These are phyloP conservation scores for Mastomys coucha DNA, from an alignment of 2,113 vertebrate species.

Conservation along the genomic window DNA sequence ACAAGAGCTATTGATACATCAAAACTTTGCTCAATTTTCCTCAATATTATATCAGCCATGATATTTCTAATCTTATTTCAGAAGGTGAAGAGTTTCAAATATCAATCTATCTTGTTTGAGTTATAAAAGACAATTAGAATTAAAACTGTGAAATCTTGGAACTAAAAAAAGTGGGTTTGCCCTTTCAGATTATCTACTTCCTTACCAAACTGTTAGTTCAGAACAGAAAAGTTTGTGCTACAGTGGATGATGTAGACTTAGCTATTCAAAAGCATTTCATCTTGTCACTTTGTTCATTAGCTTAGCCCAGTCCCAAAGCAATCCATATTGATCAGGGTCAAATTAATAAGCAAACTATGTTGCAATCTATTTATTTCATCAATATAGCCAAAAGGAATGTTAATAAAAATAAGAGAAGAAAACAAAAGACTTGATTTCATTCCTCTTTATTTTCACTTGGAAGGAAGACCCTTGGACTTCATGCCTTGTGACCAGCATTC, in stretches of 20 bases:
- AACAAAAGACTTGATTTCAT: not conserved
- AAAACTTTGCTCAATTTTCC: not conserved
- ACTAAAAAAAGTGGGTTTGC: conserved; percentile 48
- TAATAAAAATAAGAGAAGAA: conserved; percentile 46
- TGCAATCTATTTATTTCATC: conserved; percentile 67
- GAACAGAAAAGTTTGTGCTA: conserved; percentile 61
- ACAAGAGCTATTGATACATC: not conserved
- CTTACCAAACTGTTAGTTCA: conserved; percentile 44
- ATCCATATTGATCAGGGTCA: conserved; percentile 44
- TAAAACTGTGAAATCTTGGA: conserved; percentile 19
- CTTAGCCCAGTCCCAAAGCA: conserved; percentile 54
- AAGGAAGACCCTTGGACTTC: not conserved
- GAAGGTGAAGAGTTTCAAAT: conserved; percentile 41
- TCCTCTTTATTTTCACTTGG: conserved; percentile 3
- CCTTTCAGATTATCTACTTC: conserved; percentile 54
- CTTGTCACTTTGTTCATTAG: conserved; percentile 46
- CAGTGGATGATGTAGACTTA: not conserved
- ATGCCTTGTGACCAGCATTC: not conserved
- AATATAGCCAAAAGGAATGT: conserved; percentile 36
- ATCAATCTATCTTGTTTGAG: not conserved
- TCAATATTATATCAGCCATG: not conserved
- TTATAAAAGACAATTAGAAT: conserved; percentile 52
- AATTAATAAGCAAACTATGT: conserved; percentile 65
- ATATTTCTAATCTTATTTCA: conserved; percentile 35
- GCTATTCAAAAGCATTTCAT: conserved; percentile 49